A percentile compares a stretch with the other conserved stretches of the same genome.
phyloP scores from a whole-genome alignment of 2,113 vertebrate species.

The Cheirogaleus medius region DNA sequence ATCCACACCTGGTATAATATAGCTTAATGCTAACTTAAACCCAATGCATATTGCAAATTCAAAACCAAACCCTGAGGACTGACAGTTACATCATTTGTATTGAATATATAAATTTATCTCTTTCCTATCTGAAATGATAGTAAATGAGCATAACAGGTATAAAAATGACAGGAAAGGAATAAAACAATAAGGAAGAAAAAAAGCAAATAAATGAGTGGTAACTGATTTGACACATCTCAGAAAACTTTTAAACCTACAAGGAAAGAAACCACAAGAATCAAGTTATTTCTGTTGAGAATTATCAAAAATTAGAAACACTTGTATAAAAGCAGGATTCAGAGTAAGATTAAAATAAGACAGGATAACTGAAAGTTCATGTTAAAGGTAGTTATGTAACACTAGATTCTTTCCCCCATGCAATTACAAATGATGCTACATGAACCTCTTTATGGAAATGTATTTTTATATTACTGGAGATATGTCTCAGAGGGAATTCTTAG shows the following conservation, averaged over 20 bases:
- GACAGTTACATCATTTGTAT: background rate
- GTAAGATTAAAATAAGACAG: background rate
- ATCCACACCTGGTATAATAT: background rate
- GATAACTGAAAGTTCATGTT: background rate
- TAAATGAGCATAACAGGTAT: background rate
- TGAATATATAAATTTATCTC: background rate
- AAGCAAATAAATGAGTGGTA: background rate
- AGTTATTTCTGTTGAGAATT: background rate
- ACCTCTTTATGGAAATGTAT: background rate
- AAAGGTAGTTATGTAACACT: background rate
- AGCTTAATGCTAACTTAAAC: background rate
- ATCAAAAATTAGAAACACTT: background rate
- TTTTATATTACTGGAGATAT: background rate
- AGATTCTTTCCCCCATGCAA: background rate
- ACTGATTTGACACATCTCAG: background rate
- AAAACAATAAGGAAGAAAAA: background rate
- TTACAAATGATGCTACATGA: background rate
- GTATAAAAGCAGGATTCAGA: background rate
- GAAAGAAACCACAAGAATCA: background rate
- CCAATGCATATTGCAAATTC: background rate
- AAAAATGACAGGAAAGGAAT: background rate
- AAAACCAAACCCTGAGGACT: background rate
- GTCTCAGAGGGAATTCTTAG: background rate
- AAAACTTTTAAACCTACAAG: background rate
- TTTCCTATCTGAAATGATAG: background rate